phyloP scores from a whole-genome alignment of 2,797 vertebrate genomes.

The Forpus xanthops region DNA sequence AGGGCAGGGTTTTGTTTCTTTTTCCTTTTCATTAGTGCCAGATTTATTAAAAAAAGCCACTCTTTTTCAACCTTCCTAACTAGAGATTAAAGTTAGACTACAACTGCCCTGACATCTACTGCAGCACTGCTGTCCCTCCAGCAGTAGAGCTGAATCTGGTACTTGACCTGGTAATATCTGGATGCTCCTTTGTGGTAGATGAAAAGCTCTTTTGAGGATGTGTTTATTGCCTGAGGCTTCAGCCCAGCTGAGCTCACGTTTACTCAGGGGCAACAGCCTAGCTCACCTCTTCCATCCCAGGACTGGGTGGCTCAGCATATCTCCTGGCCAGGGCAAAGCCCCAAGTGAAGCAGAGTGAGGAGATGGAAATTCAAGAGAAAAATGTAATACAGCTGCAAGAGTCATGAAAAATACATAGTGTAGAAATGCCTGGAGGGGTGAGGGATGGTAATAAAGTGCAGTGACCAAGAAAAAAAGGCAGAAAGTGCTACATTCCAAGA shows the following conservation, averaged over 20 bases:
- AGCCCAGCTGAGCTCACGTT: not conserved
- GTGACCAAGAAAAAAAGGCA: not conserved
- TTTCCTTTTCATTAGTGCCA: not conserved
- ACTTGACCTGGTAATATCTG: rapidly evolving
- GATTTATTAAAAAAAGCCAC: rapidly evolving
- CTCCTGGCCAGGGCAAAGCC: not conserved
- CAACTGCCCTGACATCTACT: too few species aligned
- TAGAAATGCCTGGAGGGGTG: not conserved
- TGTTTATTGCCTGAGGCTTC: rapidly evolving
- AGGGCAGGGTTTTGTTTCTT: not conserved
- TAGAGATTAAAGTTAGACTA: not conserved
- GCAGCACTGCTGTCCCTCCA: rapidly evolving
- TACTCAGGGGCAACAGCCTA: not conserved
- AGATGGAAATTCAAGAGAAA: not conserved
- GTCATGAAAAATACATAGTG: not conserved
- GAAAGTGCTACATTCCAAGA: not conserved
- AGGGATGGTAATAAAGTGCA: not conserved
- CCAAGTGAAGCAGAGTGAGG: rapidly evolving
- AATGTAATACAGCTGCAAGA: not conserved
- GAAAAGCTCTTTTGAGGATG: not conserved
- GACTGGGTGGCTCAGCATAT: too few species aligned
- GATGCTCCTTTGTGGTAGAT: too few species aligned
- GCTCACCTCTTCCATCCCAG: not conserved
- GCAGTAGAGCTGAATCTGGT: too few species aligned
- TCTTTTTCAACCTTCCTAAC: not conserved